phyloP scores from a whole-genome alignment of 2,888 invertebrate species.

The Chloromyia formosa region DNA sequence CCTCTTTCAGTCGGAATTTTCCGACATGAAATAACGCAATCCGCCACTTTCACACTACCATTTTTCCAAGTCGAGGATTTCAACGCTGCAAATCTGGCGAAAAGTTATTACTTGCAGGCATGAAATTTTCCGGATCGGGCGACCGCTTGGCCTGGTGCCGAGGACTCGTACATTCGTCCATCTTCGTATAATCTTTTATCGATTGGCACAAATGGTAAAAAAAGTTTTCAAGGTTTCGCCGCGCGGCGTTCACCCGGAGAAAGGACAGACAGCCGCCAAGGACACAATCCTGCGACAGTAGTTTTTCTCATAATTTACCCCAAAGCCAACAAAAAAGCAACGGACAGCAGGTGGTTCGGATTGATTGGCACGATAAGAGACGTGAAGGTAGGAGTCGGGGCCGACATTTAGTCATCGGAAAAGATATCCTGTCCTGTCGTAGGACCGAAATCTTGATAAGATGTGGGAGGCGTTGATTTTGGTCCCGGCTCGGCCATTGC shows the following conservation, averaged over 20 bases:
- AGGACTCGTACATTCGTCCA: not conserved
- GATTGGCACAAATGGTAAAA: not conserved
- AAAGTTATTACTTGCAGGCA: slow-evolving; percentile 4
- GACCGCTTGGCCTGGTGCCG: not conserved
- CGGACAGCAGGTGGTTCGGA: slow-evolving; percentile 9
- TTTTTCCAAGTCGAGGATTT: no score
- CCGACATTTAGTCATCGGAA: not conserved
- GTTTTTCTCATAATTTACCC: not conserved
- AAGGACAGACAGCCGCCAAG: no score
- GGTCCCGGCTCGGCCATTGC: not conserved
- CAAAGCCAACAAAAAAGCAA: not conserved
- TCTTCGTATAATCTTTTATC: not conserved
- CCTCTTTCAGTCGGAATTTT: not conserved
- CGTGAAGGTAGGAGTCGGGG: not conserved
- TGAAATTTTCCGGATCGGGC: not conserved
- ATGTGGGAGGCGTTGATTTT: no score
- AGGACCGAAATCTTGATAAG: slow-evolving; percentile 24
- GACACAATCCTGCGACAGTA: not conserved
- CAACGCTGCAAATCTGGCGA: not conserved
- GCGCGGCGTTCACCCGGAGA: no score
- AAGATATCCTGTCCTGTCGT: not conserved
- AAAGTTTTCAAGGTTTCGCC: not conserved
- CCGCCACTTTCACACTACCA: not conserved
- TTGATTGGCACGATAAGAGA: not conserved
- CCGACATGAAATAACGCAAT: not conserved